Base-by-base conservation (phyloP, 2,888 invertebrate species). In the Drosophila ustulata region DNA sequence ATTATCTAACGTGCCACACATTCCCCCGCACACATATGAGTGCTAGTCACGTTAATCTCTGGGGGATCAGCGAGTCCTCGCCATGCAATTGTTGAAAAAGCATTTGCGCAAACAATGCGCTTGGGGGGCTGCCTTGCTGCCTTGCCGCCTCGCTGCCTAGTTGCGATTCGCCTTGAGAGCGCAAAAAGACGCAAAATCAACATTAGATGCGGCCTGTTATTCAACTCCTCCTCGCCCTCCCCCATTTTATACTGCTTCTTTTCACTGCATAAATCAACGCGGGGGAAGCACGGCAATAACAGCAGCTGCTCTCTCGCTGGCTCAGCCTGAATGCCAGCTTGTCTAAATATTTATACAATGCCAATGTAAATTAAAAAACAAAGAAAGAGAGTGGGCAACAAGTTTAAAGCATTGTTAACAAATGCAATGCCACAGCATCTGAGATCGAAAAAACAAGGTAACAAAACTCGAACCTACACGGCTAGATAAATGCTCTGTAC, bases 21-120 rank as follows among this genome's bases (percentile, higher is more conserved):
- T 11, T 30, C 52, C 41, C 43, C 26, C 52, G 55, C 39, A 53
- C 23, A 9, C 62, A 50, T 37, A 52, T 57, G 43, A 51, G n/a
- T 62, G 57, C 26, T 82, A 89, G 90, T 85, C 90, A 88, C 89
- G 89, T 81, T 90, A 90, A 90, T 90, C 90, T 82, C 87, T 52
- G 64, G 88, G 90, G 89, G 85, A 86, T 79, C 80, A 65, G 72
- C 68, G 72, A 71, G 73, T 73, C 55, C 66, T 71, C 80, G 78
- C 81, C 81, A 69, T 81, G 86, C 85, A 85, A 85, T 85, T 88
- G 83, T 83, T 88, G 83, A 78, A 86, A 85, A 88, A 87, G 87
- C 83, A 83, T 87, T 83, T 84, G 82, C 68, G 63, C 82, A 80
- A 79, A 83, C 77, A 81, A 50, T 55, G 63, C 52, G 66, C 43